Base-by-base conservation (phyloP, 1,140 invertebrate species). In the Diachasma alloeum region DNA sequence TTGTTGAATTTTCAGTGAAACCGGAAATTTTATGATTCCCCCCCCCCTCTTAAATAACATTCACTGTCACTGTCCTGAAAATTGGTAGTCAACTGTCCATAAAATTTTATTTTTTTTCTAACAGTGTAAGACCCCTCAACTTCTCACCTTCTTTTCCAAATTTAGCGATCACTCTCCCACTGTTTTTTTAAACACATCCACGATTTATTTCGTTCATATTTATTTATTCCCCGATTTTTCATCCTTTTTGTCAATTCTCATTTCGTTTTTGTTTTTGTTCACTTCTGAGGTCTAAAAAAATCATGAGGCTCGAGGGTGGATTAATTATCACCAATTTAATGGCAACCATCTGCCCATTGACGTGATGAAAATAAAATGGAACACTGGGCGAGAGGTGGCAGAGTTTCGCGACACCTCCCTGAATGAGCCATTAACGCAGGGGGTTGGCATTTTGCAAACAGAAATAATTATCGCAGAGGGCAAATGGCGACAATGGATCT, bases 401-500 rank as follows among this genome's bases (percentile, higher is more conserved):
- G 67, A 73, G 53, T n/a, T 46, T 42, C 37, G 77, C 83, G 81
- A 87, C 83, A 85, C 83, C 83, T 63, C 42, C 71, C 83, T 87
- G 87, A 88, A 89, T 89, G 88, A 89, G 87, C 85, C 87, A 89
- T 89, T 89, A 88, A 82, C 48, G 48, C 39, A 82, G 79, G 77
- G 73, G 77, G 10, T 15, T 79, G 81, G 83, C 79, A 31, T 63
- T 68, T 68, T 68, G 82, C 82, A 81, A 81, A 87, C 86, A 87
- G 85, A 87, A 87, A 88, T 89, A 88, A 89, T 89, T 88, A 88
- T 89, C 86, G 85, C 85, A 63, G 69, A 39, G 44, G 68, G 63
- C 59, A 46, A 76, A 72, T 44, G 22, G 39, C 5, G 36, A 68
- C 66, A 68, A 68, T 68, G 36, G 66, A 39, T 68, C n/a, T 10